Base-by-base conservation (phyloP, 2,113 vertebrate species). In the Dolichallabes microphthalmus region DNA sequence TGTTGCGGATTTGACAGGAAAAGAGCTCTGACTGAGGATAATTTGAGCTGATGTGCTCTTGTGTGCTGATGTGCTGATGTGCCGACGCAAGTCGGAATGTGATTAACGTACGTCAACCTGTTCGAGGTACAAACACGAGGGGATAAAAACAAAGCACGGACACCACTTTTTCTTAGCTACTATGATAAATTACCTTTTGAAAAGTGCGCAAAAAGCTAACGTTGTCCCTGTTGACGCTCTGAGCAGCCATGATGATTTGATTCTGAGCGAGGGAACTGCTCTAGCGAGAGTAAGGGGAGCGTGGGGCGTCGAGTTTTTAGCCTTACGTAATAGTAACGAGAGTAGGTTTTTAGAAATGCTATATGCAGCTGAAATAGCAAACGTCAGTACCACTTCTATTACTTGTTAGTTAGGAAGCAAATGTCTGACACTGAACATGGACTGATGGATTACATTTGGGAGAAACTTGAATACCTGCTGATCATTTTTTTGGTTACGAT, bases 1-100 rank as follows among this genome's bases (percentile, higher is more conserved):
- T 82, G 55, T 12, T 32, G 74, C 60, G 80, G 74, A 74, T 85
- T 82, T 78, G 53, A 60, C 64, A 61, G 78, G 86, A 87, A 81
- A 63, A 80, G 45, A 86, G 68, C 55, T 83, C 55, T 63, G 64
- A 80, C 82, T 55, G 69, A 75, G 73, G 58, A 82, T 83, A 50
- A 85, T 85, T 82, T 53, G 27, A 74, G 68, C 30, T 22, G 69
- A 68, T 85, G 78, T 22, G 32, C 66, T 81, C 80, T 32, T 30
- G 50, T 66, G 79, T 19, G 25, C 13, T n/a, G n/a, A n/a, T n/a
- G n/a, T n/a, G n/a, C n/a, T n/a, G n/a, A n/a, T n/a, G n/a, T n/a
- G 14, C 58, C 3, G 60, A n/a, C n/a, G 68, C 15, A 69, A 69
- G 17, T 35, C 32, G 32, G 15, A 17, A 32, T 0, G 15, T 19